Evolutionary conservation across 2,113 vertebrate species (phyloP), one percentile per base, ranked within the genome.

Genomic region (Xiphophorus couchianus): DNA sequence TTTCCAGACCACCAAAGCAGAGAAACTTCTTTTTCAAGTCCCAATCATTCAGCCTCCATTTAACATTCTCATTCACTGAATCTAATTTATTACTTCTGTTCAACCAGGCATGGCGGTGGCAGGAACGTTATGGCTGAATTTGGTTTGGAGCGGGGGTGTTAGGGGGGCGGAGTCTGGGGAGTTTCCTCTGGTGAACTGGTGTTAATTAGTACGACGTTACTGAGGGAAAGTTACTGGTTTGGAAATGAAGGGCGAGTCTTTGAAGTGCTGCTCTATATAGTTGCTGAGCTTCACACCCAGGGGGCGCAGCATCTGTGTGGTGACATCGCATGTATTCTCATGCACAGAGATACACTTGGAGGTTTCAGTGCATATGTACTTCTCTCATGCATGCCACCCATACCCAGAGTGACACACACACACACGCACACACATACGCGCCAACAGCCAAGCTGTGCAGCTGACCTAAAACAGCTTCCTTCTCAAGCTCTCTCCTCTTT

Each of bases 201-300:
- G 88, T 90, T 93, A 92, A 93, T 92, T 92, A 92, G 90, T 77
- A 68, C 76, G 30, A 78, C 76, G 73, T 89, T 87, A 87, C 81
- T 86, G 78, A 85, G 84, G 84, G 83, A 87, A 92, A 92, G 82
- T 78, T 83, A 82, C 82, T 91, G 90, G 80, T 92, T 94, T 92
- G 88, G 93, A 94, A 91, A 93, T 91, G 89, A 92, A 92, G 91
- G 91, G 86, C 69, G 73, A 88, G 89, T 77, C 91, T 93, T 93
- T 94, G 91, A 93, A 92, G 92, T 90, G 78, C 78, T 90, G 88
- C 90, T 88, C 89, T 84, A 90, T 92, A 92, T 90, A 91, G 89
- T 88, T 77, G 62, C 84, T 71, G 39, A 79, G 88, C 81, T 87
- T 64, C 82, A 70, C 74, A 86, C 86, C 90, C 90, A 84, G 84